Percentiles rank a stretch among this genome's conserved stretches.
Evolutionary conservation across 1,140 invertebrate species (phyloP).

Genomic region (Pseudomyrmex flavicornis): DNA sequence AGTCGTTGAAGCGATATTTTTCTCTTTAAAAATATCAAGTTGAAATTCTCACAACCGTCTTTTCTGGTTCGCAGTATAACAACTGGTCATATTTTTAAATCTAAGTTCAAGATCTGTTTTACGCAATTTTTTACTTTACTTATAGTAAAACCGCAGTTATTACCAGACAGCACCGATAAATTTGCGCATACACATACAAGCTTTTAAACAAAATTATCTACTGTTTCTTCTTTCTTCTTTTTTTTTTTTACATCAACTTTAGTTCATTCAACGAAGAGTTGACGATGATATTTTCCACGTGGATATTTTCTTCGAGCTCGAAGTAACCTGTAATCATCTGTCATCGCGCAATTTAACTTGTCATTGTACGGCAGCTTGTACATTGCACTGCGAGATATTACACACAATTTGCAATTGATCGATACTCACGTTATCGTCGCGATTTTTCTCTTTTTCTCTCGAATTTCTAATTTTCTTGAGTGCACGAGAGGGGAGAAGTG

Average conservation of each 20-base stretch:
- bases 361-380: not conserved
- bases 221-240: not conserved
- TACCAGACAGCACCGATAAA: not conserved
- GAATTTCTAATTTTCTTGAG: conserved; percentile 12
- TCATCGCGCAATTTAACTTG: conserved; percentile 12
- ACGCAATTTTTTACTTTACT: not conserved
- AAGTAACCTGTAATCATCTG: conserved; percentile 17
- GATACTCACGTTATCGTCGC: not conserved
- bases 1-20: not conserved
- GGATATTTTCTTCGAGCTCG: not conserved
- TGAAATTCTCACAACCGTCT: conserved; percentile 1
- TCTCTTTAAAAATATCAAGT: not conserved
- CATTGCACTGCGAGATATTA: not conserved
- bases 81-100: not conserved
- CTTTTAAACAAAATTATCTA: conserved; percentile 25
- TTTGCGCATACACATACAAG: no score
- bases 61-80: not conserved
- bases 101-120: not conserved
- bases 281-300: conserved; percentile 7
- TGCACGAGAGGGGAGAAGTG: not conserved
- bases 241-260: not conserved
- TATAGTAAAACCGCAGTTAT: not conserved
- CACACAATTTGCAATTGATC: conserved; percentile 38
- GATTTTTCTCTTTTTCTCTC: not conserved
- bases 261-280: not conserved